These are phyloP conservation scores for Chauna torquata DNA, from an alignment of 2,113 vertebrate genomes.

Conservation along the genomic window DNA sequence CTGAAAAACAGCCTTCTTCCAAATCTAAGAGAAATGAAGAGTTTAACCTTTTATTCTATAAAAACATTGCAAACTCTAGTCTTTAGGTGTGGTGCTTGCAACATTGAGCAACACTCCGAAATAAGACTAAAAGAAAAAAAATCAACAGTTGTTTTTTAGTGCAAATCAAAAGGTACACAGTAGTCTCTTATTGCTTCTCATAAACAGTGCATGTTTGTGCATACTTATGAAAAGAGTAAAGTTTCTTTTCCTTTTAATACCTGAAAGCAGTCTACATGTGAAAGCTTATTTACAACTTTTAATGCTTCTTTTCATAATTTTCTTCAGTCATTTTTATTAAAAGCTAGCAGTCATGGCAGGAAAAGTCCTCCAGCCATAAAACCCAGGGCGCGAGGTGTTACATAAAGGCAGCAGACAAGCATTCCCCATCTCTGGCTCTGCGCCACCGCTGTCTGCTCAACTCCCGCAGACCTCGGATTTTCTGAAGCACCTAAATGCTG, in stretches of 20 bases:
- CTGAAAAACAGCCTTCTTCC: background rate
- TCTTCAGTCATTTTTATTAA: background rate
- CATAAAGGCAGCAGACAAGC: background rate
- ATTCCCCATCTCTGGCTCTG: background rate
- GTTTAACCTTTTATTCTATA: background rate
- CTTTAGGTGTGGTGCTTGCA: background rate
- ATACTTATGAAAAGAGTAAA: background rate
- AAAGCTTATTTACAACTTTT: slow-evolving; percentile 20
- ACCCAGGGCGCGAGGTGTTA: background rate
- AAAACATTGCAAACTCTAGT: background rate
- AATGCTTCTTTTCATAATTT: slow-evolving; percentile 39
- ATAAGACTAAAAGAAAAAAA: background rate
- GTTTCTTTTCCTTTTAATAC: background rate
- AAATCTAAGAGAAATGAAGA: background rate
- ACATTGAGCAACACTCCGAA: background rate
- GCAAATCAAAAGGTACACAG: background rate
- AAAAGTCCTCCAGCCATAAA: background rate
- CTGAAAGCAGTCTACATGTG: background rate
- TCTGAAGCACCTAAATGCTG: background rate
- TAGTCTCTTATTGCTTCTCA: background rate
- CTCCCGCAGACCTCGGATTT: accelerated
- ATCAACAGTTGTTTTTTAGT: background rate
- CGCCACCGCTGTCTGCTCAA: background rate
- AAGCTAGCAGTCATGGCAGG: background rate
- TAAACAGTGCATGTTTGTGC: slow-evolving; percentile 9